phyloP scores from a whole-genome alignment of 1,140 invertebrate genomes.

The Trichomalopsis sarcophagae region DNA sequence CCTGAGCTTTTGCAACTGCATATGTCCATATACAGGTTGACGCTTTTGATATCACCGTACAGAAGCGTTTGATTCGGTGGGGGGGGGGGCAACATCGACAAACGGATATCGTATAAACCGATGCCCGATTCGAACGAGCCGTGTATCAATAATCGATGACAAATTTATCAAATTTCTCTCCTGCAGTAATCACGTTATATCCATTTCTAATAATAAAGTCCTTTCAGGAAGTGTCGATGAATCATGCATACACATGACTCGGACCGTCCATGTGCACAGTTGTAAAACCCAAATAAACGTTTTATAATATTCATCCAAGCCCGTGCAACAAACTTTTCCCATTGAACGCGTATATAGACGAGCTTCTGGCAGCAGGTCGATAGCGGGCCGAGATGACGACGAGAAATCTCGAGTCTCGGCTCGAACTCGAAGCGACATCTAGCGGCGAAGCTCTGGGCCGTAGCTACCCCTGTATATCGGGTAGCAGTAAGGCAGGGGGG shows the following conservation, averaged over 20 bases:
- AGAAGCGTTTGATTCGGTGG: neutral
- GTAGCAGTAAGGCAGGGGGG: neutral
- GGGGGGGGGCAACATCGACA: neutral
- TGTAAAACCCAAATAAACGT: neutral
- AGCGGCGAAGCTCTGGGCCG: neutral
- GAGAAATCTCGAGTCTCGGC: neutral
- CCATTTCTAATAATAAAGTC: too few species aligned
- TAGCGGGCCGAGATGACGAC: neutral
- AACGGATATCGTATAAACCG: neutral
- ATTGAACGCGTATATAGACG: neutral
- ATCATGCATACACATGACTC: too few species aligned
- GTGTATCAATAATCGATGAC: constrained; percentile 1
- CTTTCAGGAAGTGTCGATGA: too few species aligned
- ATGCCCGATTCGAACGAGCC: neutral
- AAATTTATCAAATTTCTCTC: neutral
- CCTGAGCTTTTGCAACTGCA: neutral
- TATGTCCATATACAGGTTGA: too few species aligned
- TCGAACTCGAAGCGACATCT: constrained; percentile 24
- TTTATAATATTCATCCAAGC: neutral
- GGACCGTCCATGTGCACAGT: neutral
- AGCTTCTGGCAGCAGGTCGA: neutral
- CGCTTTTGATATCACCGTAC: too few species aligned
- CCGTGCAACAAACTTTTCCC: neutral
- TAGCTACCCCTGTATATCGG: neutral
- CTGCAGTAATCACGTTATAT: neutral